Conservation (phyloP, 2,888 invertebrate species). For the Cryptocephalus primarius region DNA sequence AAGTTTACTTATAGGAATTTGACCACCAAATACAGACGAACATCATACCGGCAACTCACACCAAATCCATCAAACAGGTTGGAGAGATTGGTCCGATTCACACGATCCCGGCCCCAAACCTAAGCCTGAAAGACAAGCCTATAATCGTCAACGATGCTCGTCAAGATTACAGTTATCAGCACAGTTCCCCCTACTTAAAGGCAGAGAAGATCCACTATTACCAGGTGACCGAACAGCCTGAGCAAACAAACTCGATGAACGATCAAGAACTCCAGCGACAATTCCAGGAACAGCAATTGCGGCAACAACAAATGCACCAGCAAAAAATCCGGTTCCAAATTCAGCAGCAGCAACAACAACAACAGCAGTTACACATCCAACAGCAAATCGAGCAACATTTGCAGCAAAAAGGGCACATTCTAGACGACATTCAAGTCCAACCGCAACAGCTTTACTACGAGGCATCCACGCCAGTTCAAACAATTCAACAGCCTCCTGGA, state of each 20-base stretch:
- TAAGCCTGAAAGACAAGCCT: slow-evolving; percentile 57
- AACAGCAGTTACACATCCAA: slow-evolving; percentile 4
- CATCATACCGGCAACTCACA: slow-evolving; percentile 26
- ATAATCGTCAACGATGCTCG: slow-evolving; percentile 36
- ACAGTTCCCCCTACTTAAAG: slow-evolving; percentile 4
- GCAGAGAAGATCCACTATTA: slow-evolving; percentile 32
- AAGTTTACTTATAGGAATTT: slow-evolving; percentile 19
- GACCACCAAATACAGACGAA: slow-evolving; percentile 33
- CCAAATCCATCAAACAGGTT: slow-evolving; percentile 32
- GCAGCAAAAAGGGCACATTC: not conserved
- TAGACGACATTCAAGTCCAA: slow-evolving; percentile 5
- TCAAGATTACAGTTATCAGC: slow-evolving; percentile 7
- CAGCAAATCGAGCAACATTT: slow-evolving; percentile 4
- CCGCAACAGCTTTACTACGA: slow-evolving; percentile 9
- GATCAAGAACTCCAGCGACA: slow-evolving; percentile 23
- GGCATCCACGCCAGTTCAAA: slow-evolving; percentile 3
- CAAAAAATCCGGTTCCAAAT: slow-evolving; percentile 7
- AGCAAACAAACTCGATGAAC: slow-evolving; percentile 21
- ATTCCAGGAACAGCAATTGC: slow-evolving; percentile 10
- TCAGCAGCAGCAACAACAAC: slow-evolving; percentile 11
- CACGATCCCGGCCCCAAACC: slow-evolving; percentile 76
- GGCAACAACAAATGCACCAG: slow-evolving; percentile 3
- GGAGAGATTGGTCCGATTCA: slow-evolving; percentile 63
- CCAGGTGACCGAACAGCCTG: slow-evolving; percentile 44
- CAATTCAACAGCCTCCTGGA: slow-evolving; percentile 5